Conservation (phyloP, 35 echinoderm and acorn worm species). For the Patiria miniata region DNA sequence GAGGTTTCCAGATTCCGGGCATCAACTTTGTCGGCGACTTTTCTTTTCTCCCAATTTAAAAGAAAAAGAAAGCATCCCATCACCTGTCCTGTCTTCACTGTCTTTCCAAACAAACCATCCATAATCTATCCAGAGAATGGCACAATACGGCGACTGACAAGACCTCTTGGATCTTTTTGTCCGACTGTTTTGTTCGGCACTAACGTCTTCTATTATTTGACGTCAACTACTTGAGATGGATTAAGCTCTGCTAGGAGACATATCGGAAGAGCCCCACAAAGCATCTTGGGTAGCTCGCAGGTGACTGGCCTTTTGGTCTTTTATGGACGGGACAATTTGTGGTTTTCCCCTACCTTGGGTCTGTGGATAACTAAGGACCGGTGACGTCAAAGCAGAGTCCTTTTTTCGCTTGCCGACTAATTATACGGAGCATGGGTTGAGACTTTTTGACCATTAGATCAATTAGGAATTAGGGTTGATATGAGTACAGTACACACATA, state of each 20-base stretch:
- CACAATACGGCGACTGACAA: neutral
- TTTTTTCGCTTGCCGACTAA: too few relatives aligned
- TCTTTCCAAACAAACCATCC: neutral
- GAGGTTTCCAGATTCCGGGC: neutral
- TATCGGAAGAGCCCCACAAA: neutral
- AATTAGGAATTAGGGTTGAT: too few relatives aligned
- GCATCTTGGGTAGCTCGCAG: neutral
- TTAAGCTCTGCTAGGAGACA: neutral
- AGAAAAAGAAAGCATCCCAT: neutral
- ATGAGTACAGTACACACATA: too few relatives aligned
- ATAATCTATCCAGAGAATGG: conserved; percentile 10
- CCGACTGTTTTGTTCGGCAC: conserved; percentile 1
- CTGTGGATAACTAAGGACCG: too few relatives aligned
- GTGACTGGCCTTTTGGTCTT: neutral
- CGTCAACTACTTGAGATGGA: neutral
- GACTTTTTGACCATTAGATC: too few relatives aligned
- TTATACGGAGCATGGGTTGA: too few relatives aligned
- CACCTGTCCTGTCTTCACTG: neutral
- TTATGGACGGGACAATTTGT: neutral
- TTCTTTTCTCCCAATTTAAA: neutral
- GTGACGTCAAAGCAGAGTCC: too few relatives aligned
- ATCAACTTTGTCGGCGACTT: conserved; percentile 5
- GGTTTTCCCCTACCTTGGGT: neutral
- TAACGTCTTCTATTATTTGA: neutral
- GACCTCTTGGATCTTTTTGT: neutral